phyloP scores from a whole-genome alignment of 2,797 vertebrate genomes.

The Danio jaintianensis region DNA sequence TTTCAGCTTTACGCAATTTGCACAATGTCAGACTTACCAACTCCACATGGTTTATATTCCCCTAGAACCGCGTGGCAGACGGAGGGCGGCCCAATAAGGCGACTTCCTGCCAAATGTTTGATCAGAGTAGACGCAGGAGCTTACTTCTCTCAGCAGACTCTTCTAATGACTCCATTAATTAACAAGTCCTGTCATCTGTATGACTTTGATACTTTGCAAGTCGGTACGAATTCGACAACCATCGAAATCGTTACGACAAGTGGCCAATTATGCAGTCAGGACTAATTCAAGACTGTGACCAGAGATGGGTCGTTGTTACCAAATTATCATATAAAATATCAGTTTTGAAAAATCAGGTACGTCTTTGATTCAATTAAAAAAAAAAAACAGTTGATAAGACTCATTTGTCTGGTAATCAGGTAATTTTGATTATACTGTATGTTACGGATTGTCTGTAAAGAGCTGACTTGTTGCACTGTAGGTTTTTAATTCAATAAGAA shows the following conservation, averaged over 20 bases:
- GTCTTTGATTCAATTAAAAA: too few relatives aligned
- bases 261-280: conserved; percentile 36
- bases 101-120: conserved; percentile 58
- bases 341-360: too few relatives aligned
- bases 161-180: conserved; percentile 48
- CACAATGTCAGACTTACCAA: conserved; percentile 39
- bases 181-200: conserved; percentile 51
- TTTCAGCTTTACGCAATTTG: conserved; percentile 25
- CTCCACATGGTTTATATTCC: conserved; percentile 55
- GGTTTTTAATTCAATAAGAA: background rate
- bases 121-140: conserved; percentile 54
- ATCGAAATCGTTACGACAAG: conserved; percentile 70
- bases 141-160: conserved; percentile 41
- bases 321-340: too few relatives aligned
- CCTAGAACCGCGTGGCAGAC: conserved; percentile 37
- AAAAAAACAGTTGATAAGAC: too few relatives aligned
- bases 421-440: too few relatives aligned
- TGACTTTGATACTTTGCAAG: conserved; percentile 71
- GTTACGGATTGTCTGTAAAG: too few relatives aligned
- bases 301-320: background rate
- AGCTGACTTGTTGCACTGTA: background rate
- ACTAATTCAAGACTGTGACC: conserved; percentile 12
- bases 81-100: conserved; percentile 7
- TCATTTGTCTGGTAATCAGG: too few relatives aligned
- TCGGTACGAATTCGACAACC: conserved; percentile 63